phyloP scores from a whole-genome alignment of 2,113 vertebrate genomes.

The Ciconia stormi region DNA sequence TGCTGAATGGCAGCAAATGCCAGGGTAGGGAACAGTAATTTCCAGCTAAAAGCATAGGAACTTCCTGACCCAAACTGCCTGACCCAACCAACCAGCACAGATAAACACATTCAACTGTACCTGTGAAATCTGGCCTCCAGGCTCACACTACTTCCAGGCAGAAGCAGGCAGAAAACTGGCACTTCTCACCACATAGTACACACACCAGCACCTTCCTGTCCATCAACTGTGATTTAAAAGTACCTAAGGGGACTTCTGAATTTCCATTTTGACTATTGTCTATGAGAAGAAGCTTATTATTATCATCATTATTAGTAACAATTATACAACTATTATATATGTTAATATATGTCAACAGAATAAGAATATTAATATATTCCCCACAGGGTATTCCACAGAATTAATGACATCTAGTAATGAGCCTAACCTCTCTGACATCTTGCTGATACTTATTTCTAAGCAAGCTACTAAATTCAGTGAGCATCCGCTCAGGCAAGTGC shows the following conservation, averaged over 20 bases:
- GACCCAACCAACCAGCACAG: neutral
- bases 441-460: conserved; percentile 21
- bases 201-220: neutral
- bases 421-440: conserved; percentile 31
- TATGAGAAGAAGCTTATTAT: conserved; percentile 7
- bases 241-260: neutral
- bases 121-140: neutral
- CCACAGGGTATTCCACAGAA: conserved; percentile 46
- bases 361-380: conserved; percentile 47
- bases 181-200: neutral
- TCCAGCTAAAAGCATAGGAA: neutral
- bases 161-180: neutral
- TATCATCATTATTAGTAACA: conserved; percentile 42
- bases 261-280: neutral
- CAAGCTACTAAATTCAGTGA: neutral
- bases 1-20: neutral
- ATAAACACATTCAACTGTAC: neutral
- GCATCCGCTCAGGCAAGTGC: neutral
- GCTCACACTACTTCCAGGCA: neutral
- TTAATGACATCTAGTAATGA: conserved; percentile 46
- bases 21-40: neutral
- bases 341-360: conserved; percentile 63
- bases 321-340: conserved; percentile 64
- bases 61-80: neutral
- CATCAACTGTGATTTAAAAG: neutral